These are phyloP conservation scores for Tenthredo scrophulariae DNA, from an alignment of 2,888 invertebrate species.

Conservation along the genomic window DNA sequence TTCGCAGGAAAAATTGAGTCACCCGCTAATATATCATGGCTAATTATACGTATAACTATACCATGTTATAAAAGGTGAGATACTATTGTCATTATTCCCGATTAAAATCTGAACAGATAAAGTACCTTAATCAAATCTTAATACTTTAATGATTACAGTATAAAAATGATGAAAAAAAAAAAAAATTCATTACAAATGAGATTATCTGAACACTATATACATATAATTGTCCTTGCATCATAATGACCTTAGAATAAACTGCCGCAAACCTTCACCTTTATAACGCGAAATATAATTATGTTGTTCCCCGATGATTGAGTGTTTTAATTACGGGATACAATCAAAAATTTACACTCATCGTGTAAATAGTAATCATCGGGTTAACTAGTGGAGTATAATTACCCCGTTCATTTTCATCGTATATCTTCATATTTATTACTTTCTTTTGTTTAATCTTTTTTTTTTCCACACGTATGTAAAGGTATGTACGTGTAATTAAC, in stretches of 20 bases:
- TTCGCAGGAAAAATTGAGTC: too few species aligned
- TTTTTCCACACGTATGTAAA: neutral
- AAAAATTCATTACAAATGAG: conserved; percentile 9
- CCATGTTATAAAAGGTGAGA: neutral
- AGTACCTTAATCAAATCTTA: neutral
- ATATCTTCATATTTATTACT: neutral
- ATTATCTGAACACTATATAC: neutral
- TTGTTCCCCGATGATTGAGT: neutral
- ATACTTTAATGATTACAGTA: neutral
- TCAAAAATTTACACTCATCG: neutral
- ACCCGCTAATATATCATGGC: neutral
- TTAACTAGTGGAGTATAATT: neutral
- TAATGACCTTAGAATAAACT: conserved; percentile 20
- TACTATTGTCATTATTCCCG: neutral
- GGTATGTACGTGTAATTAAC: neutral
- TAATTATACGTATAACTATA: conserved; percentile 17
- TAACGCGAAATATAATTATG: conserved; percentile 25
- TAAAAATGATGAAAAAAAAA: neutral
- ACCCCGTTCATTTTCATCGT: neutral
- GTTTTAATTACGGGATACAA: neutral
- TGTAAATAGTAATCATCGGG: neutral
- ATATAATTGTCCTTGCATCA: conserved; percentile 24
- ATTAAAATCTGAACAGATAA: neutral
- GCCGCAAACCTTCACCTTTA: conserved; percentile 34
- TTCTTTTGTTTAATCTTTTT: neutral